These are phyloP conservation scores for Passerculus sandwichensis DNA, from an alignment of 2,797 vertebrate genomes.

Conservation along the genomic window DNA sequence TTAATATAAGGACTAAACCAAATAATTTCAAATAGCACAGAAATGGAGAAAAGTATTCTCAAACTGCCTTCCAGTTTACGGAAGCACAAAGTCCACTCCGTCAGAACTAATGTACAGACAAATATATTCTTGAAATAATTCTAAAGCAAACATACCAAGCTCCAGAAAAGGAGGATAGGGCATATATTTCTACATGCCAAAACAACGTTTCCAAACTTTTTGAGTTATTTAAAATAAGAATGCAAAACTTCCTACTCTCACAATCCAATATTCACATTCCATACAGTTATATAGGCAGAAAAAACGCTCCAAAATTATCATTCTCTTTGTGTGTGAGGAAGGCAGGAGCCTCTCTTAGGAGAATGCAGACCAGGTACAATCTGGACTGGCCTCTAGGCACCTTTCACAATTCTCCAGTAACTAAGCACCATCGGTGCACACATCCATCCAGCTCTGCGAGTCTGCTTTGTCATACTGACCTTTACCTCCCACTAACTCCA, in stretches of 20 bases:
- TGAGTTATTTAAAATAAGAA: neutral
- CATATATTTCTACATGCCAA: neutral
- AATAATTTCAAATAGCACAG: neutral
- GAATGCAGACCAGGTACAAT: neutral
- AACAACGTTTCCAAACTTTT: neutral
- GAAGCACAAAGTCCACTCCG: neutral
- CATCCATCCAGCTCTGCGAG: neutral
- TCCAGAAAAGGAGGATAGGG: neutral
- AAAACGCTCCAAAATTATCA: neutral
- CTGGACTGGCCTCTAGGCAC: neutral
- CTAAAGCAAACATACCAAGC: neutral
- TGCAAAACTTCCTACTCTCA: fast-evolving
- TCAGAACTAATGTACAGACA: neutral
- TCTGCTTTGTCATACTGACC: neutral
- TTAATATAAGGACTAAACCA: neutral
- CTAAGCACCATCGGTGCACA: neutral
- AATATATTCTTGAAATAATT: neutral
- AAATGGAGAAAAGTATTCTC: neutral
- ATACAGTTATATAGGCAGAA: neutral
- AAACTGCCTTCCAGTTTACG: neutral
- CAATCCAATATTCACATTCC: neutral
- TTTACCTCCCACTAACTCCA: neutral
- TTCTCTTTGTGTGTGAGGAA: neutral
- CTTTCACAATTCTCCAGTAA: neutral
- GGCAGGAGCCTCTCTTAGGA: neutral